Percentiles rank a stretch among this genome's conserved stretches.
Evolutionary conservation across 2,113 vertebrate species (phyloP).

Genomic region (Glaucidium brasilianum): DNA sequence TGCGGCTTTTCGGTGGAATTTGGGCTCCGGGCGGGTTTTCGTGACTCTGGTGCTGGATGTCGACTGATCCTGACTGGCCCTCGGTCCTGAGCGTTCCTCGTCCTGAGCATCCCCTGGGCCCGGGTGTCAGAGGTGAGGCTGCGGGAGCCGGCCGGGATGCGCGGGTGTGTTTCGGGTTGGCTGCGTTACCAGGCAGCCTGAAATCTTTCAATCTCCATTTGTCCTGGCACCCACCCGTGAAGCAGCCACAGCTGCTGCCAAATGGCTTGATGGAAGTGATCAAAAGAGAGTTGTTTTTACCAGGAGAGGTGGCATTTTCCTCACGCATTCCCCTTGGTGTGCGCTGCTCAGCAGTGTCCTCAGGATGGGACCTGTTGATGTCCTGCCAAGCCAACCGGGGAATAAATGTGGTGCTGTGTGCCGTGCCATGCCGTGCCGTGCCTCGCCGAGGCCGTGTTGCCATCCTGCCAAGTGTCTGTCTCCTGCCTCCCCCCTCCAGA

Average conservation of each 20-base stretch:
- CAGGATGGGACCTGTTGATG: no score
- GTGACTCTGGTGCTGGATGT: rapidly evolving
- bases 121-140: background rate
- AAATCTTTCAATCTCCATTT: no score
- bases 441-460: background rate
- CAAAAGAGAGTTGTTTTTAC: no score
- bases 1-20: background rate
- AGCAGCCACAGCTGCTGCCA: no score
- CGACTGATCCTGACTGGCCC: background rate
- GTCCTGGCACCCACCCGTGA: background rate
- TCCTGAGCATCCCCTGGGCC: background rate
- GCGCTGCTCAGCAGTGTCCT: background rate
- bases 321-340: rapidly evolving
- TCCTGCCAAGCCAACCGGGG: rapidly evolving
- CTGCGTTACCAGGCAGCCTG: rapidly evolving
- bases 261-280: no score
- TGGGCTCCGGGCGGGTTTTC: background rate
- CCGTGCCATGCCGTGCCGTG: no score
- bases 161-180: rapidly evolving
- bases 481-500: background rate
- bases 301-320: background rate
- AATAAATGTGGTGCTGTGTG: rapidly evolving
- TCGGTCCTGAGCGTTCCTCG: background rate
- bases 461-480: rapidly evolving
- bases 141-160: rapidly evolving